Evolutionary conservation across 2,888 invertebrate genomes (phyloP), one percentile per base, ranked within the genome.

Genomic region (Sarcophaga carnaria): DNA sequence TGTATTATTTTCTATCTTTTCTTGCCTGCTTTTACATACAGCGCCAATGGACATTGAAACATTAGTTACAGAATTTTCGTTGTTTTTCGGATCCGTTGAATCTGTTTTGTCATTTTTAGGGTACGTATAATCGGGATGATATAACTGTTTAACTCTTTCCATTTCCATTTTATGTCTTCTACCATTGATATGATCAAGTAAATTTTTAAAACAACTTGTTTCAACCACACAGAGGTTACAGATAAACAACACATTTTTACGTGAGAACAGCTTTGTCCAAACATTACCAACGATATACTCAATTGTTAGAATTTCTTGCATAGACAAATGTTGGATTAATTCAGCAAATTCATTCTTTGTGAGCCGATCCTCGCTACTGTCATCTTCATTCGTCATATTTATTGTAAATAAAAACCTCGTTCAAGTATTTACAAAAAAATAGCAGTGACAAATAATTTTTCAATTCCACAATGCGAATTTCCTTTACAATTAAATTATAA

Each of bases 131-230:
- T 89, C 89, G 17, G 90, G 87, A 17, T 90, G 88, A 71, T 78
- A 90, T 1, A 92, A 85, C 71, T 90, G 88, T 2, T 88, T 81
- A 0, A 90, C 89, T 5, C 54, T 49, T n/a, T 85, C 81, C 88
- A 92, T 89, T 79, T 89, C 89, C 4, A 77, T 4, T 54, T 88
- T 88, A 88, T 93, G 93, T 77, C 90, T 92, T 63, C 90, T 93
- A 0, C 92, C 92, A 78, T 82, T 81, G 8, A 93, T 78, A 88
- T 93, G 93, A 20, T 89, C 88, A 47, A 88, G 69, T 22, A 93
- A 88, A 85, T 90, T 91, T 59, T 90, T 92, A 3, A 89, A 88
- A 47, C 90, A 91, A 72, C 86, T 90, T 64, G 91, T 90, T 10
- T 85, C 77, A 4, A 92, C 89, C 0, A 87, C 72, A 87, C 93